phyloP scores from a whole-genome alignment of 2,888 invertebrate species.

The Adelphocoris suturalis region DNA sequence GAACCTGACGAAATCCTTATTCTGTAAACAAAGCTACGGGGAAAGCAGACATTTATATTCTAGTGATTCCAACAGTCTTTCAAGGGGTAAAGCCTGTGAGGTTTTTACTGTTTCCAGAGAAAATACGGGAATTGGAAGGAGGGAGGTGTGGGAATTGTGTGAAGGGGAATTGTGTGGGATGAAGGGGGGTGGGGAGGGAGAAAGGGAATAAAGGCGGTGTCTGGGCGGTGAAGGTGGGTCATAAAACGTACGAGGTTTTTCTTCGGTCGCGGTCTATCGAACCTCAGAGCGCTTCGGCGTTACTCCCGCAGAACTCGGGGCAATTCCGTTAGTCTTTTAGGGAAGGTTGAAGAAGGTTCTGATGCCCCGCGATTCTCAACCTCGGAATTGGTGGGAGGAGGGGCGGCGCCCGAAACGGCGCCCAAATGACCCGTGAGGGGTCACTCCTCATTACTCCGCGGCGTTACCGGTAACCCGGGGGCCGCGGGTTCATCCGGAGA shows the following conservation, averaged over 20 bases:
- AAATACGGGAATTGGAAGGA: slow-evolving; percentile 37
- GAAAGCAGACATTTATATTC: slow-evolving; percentile 60
- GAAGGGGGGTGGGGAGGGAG: neutral
- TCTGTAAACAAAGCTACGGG: slow-evolving; percentile 33
- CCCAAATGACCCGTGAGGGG: slow-evolving; percentile 44
- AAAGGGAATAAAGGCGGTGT: neutral
- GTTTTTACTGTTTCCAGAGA: slow-evolving; percentile 46
- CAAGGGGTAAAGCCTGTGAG: slow-evolving; percentile 22
- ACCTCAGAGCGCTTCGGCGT: neutral
- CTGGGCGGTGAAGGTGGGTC: slow-evolving; percentile 16
- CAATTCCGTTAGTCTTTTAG: neutral
- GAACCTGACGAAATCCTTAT: slow-evolving; percentile 44
- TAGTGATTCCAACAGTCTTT: slow-evolving; percentile 54
- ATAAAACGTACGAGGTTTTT: slow-evolving; percentile 61
- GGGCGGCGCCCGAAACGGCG: no score
- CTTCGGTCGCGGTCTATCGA: slow-evolving; percentile 41
- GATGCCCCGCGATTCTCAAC: neutral
- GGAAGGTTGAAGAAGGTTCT: neutral
- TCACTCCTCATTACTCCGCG: no score
- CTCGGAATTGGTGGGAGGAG: slow-evolving; percentile 31
- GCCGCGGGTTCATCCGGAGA: neutral
- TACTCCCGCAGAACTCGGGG: neutral
- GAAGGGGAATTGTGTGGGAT: neutral
- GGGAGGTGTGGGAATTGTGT: neutral
- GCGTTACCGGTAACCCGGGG: no score